Percentiles rank a stretch among this genome's conserved stretches.
Evolutionary conservation across 2,113 vertebrate species (phyloP).

Genomic region (Colaptes auratus): DNA sequence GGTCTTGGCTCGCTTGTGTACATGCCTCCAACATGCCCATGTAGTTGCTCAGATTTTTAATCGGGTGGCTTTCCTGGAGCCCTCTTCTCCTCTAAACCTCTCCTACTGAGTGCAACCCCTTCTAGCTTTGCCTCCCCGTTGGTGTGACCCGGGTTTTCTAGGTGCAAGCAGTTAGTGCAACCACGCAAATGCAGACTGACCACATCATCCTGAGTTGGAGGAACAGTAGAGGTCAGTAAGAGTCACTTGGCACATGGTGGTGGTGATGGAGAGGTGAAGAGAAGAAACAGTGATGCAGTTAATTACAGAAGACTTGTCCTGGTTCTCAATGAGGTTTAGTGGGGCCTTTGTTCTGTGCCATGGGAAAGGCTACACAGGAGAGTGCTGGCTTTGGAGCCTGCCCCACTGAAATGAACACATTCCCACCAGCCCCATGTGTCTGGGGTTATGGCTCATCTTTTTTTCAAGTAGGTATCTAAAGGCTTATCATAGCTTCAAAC

Average conservation of each 20-base stretch:
- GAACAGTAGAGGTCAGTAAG: neutral
- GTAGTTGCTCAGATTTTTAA: fast-evolving
- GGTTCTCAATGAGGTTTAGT: neutral
- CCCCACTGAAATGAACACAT: neutral
- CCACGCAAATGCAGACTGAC: neutral
- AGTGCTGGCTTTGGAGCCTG: fast-evolving
- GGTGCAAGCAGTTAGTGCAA: neutral
- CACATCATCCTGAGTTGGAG: neutral
- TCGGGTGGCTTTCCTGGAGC: neutral
- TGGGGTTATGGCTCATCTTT: neutral
- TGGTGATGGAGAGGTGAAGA: neutral
- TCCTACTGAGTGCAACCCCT: neutral
- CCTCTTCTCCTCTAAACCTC: neutral
- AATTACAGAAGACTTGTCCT: neutral
- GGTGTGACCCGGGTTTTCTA: neutral
- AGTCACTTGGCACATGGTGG: neutral
- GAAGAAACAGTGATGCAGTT: neutral
- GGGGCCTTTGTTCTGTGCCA: fast-evolving
- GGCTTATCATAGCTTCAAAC: neutral
- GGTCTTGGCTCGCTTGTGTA: neutral
- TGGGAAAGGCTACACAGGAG: neutral
- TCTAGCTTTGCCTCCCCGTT: neutral
- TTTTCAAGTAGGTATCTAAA: neutral
- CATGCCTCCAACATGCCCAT: fast-evolving
- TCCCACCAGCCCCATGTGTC: neutral